Evolutionary conservation across 2,888 invertebrate species (phyloP), one percentile per base, ranked within the genome.

Genomic region (Mythimna albipuncta): DNA sequence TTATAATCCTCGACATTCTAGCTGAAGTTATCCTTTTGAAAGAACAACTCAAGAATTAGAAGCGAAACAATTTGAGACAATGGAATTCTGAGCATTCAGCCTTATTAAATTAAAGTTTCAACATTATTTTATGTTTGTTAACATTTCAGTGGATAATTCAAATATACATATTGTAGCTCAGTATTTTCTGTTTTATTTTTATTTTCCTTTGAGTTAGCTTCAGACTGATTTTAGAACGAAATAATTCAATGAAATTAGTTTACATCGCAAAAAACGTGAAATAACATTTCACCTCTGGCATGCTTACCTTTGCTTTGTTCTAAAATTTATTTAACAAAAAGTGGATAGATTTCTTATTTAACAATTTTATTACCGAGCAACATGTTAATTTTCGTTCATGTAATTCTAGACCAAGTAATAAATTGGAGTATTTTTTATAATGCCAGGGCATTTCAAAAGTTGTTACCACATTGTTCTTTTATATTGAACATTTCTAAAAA

Each of bases 41-140:
- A 63, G 44, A 79, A 58, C 58, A 72, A 54, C 44, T 66, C 44
- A 55, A 44, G 57, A 58, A 65, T 79, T 62, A 65, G 38, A 55
- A 63, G 13, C 65, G 44, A 64, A 75, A 59, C 32, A 58, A 80
- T 81, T 80, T 38, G n/a, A 64, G n/a, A 63, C 74, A 79, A 11
- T 66, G n/a, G 47, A 73, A 67, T 57, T 61, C 44, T 38, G n/a
- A 61, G 52, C 38, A 61, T 41, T 55, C 55, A 6, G 1, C 10
- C 3, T 68, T 47, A 63, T 75, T 69, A 13, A 54, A 80, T 79
- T 62, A 44, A 74, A 74, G 32, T 47, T 52, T 62, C 16, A 54
- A 54, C 3, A 54, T 68, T 47, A 64, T 55, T 64, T 64, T 21
- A 11, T 35, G 13, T 58, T 54, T 19, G 13, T 13, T 21, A 75